Evolutionary conservation across 2,888 invertebrate species (phyloP).

Genomic region (Hirtodrosophila confusa): DNA sequence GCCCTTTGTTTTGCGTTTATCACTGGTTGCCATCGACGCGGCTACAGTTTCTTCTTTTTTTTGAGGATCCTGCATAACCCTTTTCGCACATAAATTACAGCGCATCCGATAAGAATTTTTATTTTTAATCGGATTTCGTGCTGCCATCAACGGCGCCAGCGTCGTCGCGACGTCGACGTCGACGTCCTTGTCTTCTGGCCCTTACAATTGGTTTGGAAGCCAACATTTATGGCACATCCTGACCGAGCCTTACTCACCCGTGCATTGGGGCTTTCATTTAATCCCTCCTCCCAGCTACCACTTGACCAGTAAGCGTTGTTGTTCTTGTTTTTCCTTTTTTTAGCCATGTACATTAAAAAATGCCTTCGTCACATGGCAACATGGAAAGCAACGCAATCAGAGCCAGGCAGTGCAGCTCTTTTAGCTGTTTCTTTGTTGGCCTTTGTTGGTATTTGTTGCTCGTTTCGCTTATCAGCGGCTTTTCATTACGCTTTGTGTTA

Average conservation of each 20-base stretch:
- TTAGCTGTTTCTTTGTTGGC: slow-evolving; percentile 35
- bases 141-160: slow-evolving; percentile 75
- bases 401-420: slow-evolving; percentile 27
- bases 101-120: slow-evolving; percentile 82
- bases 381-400: slow-evolving; percentile 28
- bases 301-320: slow-evolving; percentile 60
- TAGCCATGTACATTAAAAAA: slow-evolving; percentile 67
- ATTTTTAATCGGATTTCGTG: slow-evolving; percentile 82
- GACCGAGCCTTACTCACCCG: slow-evolving; percentile 57
- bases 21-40: slow-evolving; percentile 74
- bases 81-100: slow-evolving; percentile 82
- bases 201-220: slow-evolving; percentile 61
- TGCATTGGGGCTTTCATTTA: slow-evolving; percentile 46
- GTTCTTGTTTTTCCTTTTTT: slow-evolving; percentile 24
- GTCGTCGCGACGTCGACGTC: slow-evolving; percentile 39
- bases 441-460: slow-evolving; percentile 67
- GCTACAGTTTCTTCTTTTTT: slow-evolving; percentile 61
- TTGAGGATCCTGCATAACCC: slow-evolving; percentile 68
- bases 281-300: slow-evolving; percentile 49
- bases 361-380: slow-evolving; percentile 56
- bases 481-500: slow-evolving; percentile 82
- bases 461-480: slow-evolving; percentile 79
- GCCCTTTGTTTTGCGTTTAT: slow-evolving; percentile 78
- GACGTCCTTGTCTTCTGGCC: slow-evolving; percentile 45
- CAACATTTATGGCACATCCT: slow-evolving; percentile 77